Evolutionary conservation across 2,113 vertebrate species (phyloP).

Genomic region (Melospiza melodia): DNA sequence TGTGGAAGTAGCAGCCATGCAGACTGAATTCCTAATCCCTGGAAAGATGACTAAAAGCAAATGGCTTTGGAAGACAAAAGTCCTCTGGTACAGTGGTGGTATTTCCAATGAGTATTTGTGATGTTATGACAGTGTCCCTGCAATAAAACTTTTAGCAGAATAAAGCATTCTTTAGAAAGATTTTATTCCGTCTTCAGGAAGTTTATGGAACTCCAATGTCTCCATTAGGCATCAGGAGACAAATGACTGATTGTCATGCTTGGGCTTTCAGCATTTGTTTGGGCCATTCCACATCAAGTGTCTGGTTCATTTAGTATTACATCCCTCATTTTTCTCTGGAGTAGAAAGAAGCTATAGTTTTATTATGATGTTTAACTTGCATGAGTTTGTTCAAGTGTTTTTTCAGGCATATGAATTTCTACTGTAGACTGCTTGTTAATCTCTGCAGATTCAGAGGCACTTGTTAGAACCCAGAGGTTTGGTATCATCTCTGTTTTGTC

Average conservation of each 20-base stretch:
- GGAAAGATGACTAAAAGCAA: not conserved
- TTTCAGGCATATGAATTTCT: not conserved
- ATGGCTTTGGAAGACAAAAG: not conserved
- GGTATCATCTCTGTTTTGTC: not conserved
- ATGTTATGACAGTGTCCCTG: not conserved
- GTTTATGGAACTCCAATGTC: not conserved
- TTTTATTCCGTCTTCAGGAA: not conserved
- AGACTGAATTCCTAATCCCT: not conserved
- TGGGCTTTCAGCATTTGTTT: not conserved
- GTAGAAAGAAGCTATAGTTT: not conserved
- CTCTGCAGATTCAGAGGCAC: not conserved
- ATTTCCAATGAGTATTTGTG: not conserved
- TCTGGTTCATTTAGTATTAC: not conserved
- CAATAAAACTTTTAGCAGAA: not conserved
- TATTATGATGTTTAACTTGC: not conserved
- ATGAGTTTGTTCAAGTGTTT: not conserved
- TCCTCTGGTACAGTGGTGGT: not conserved
- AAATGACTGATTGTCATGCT: not conserved
- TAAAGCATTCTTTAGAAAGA: not conserved
- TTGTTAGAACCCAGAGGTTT: not conserved
- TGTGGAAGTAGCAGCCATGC: not conserved
- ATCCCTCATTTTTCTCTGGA: not conserved
- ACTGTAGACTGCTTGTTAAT: not conserved
- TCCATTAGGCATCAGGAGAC: not conserved
- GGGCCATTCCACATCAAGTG: not conserved